Conservation (phyloP, 2,113 vertebrate species). For the Pseudonaja textilis region DNA sequence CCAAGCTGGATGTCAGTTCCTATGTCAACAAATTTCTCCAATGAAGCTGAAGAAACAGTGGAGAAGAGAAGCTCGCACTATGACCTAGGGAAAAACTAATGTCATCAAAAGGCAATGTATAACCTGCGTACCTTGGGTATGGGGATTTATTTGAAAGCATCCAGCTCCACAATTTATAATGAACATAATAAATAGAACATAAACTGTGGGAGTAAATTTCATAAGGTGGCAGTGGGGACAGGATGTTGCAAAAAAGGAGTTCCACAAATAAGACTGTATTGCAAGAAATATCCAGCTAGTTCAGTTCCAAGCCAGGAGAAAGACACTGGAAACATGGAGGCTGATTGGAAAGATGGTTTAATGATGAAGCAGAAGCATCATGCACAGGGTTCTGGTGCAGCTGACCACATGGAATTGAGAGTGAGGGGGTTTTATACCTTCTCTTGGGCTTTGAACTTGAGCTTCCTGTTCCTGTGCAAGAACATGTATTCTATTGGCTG, state of each 20-base stretch:
- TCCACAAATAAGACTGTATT: neutral
- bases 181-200: neutral
- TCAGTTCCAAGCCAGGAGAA: too few relatives aligned
- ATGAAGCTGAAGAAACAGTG: conserved; percentile 3
- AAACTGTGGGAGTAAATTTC: neutral
- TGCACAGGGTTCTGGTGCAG: too few relatives aligned
- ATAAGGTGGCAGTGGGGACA: neutral
- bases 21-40: conserved; percentile 29
- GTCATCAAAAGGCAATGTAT: conserved; percentile 21
- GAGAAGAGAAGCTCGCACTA: conserved; percentile 1
- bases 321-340: too few relatives aligned
- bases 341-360: too few relatives aligned
- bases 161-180: neutral
- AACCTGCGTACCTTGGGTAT: neutral
- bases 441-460: too few relatives aligned
- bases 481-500: too few relatives aligned
- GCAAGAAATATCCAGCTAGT: too few relatives aligned
- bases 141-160: neutral
- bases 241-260: neutral
- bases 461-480: too few relatives aligned
- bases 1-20: conserved; percentile 46
- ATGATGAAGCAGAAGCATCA: too few relatives aligned
- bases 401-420: too few relatives aligned
- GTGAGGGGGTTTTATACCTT: too few relatives aligned
- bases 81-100: conserved; percentile 5